Evolutionary conservation across 1,140 invertebrate genomes (phyloP).

Genomic region (Apocrypta bakeri): DNA sequence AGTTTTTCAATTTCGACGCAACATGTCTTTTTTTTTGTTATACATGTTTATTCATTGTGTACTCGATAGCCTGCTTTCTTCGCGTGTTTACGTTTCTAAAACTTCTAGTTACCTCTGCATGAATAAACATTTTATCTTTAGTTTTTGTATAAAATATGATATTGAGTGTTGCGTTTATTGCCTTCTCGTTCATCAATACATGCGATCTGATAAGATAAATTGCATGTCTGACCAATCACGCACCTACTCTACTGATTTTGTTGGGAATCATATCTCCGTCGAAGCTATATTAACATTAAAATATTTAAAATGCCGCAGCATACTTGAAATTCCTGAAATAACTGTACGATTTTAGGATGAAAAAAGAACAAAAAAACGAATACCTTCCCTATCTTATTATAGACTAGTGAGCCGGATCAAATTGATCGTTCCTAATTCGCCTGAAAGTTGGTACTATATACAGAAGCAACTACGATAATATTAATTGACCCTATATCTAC

Average conservation of each 20-base stretch:
- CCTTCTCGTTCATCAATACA: no score
- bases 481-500: neutral
- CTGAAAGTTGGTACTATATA: neutral
- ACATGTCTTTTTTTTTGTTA: neutral
- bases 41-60: neutral
- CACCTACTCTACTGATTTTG: neutral
- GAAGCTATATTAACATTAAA: neutral
- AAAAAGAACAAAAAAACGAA: neutral
- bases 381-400: neutral
- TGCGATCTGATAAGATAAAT: neutral
- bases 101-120: neutral
- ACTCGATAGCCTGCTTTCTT: neutral
- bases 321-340: neutral
- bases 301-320: neutral
- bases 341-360: neutral
- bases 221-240: neutral
- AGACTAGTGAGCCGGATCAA: neutral
- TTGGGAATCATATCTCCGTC: neutral
- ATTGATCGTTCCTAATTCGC: constrained; percentile 19
- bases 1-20: no score
- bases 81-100: neutral
- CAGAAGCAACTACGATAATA: neutral
- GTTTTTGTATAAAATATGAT: neutral
- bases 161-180: neutral
- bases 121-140: constrained; percentile 1